These are phyloP conservation scores for Apodemus sylvaticus DNA, from an alignment of 2,113 vertebrate species.

Conservation along the genomic window DNA sequence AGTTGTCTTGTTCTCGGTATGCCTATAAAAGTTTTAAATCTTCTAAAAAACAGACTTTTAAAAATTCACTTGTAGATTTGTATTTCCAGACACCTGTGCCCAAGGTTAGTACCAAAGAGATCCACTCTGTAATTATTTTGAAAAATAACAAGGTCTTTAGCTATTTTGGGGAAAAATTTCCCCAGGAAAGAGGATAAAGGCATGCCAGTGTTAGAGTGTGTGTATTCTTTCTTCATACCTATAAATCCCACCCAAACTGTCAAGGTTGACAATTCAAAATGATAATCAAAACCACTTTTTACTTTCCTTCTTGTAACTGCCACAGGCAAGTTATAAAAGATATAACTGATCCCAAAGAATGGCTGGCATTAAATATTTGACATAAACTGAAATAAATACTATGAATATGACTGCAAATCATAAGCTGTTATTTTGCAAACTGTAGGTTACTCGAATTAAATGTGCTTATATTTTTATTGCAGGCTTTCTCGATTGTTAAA, in stretches of 20 bases:
- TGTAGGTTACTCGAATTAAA: slow-evolving; percentile 68
- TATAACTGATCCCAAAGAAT: slow-evolving; percentile 91
- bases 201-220: slow-evolving; percentile 70
- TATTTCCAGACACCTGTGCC: slow-evolving; percentile 68
- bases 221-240: slow-evolving; percentile 84
- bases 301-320: slow-evolving; percentile 89
- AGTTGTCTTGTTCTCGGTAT: not conserved
- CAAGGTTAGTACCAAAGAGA: slow-evolving; percentile 71
- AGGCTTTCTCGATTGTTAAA: slow-evolving; percentile 17
- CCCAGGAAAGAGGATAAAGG: slow-evolving; percentile 82
- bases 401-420: slow-evolving; percentile 81
- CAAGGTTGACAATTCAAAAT: slow-evolving; percentile 91
- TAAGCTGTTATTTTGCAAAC: slow-evolving; percentile 80
- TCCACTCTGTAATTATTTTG: slow-evolving; percentile 83
- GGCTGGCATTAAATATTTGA: slow-evolving; percentile 90
- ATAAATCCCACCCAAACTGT: slow-evolving; percentile 87
- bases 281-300: slow-evolving; percentile 91
- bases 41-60: not conserved
- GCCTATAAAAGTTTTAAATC: not conserved
- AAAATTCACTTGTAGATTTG: slow-evolving; percentile 62
- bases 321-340: slow-evolving; percentile 89
- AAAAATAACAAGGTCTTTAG: slow-evolving; percentile 83
- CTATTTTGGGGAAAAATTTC: slow-evolving; percentile 81
- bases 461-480: not conserved
- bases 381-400: slow-evolving; percentile 85